phyloP scores from a whole-genome alignment of 1,140 invertebrate genomes.

The Drosophila nebulosa region DNA sequence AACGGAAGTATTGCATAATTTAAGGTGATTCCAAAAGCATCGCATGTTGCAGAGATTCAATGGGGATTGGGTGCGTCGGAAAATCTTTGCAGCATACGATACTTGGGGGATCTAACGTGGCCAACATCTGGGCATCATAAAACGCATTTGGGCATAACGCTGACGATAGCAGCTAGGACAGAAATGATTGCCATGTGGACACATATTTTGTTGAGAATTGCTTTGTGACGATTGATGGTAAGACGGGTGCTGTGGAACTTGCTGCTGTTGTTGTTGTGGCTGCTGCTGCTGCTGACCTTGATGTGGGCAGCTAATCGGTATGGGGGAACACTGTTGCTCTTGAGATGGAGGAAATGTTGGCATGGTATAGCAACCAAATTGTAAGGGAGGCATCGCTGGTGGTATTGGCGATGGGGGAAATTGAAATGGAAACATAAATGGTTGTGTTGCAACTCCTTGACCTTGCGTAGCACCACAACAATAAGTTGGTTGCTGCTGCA shows the following conservation, averaged over 20 bases:
- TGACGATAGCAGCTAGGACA: conserved; percentile 31
- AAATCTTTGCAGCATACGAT: conserved; percentile 30
- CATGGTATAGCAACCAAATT: conserved; percentile 3
- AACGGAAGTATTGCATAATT: conserved; percentile 46
- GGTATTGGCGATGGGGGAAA: neutral
- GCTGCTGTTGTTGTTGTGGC: neutral
- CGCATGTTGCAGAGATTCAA: conserved; percentile 25
- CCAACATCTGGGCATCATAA: conserved; percentile 63
- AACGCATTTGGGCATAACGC: conserved; percentile 56
- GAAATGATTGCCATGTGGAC: conserved; percentile 1
- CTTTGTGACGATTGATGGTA: neutral
- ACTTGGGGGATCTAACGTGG: conserved; percentile 22
- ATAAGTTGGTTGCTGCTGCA: neutral
- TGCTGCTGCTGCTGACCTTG: neutral
- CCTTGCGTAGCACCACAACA: neutral
- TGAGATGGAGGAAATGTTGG: conserved; percentile 7
- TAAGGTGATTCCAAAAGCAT: conserved; percentile 17
- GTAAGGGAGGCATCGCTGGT: neutral
- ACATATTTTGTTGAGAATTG: conserved; percentile 10
- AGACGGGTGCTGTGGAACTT: neutral
- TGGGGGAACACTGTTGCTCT: neutral
- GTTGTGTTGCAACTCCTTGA: neutral
- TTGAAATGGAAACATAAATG: neutral
- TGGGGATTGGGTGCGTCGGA: neutral
- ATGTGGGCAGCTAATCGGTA: neutral